These are phyloP conservation scores for Hydraecia micacea DNA, from an alignment of 2,888 invertebrate species.

Conservation along the genomic window DNA sequence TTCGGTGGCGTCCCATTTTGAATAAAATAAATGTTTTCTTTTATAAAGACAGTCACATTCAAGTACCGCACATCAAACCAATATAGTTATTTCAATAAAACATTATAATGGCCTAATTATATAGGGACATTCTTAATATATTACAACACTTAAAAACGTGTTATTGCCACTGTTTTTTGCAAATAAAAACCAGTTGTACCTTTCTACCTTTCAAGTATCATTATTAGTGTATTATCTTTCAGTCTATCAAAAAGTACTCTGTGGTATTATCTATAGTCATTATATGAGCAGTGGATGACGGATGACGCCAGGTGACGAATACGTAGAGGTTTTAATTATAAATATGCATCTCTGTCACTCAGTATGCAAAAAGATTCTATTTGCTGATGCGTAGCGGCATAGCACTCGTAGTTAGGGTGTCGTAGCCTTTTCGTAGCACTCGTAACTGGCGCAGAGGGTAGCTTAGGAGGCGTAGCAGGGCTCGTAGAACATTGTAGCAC, in stretches of 20 bases:
- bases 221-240: background rate
- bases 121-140: background rate
- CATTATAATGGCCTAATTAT: slow-evolving; percentile 11
- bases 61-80: background rate
- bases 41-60: background rate
- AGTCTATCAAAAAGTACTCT: too few species aligned
- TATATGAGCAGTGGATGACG: slow-evolving; percentile 4
- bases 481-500: slow-evolving; percentile 1
- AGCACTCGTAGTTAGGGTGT: background rate
- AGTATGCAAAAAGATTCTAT: slow-evolving; percentile 12
- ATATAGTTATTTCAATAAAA: slow-evolving; percentile 7
- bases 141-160: slow-evolving; percentile 4
- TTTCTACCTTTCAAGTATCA: slow-evolving; percentile 13
- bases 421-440: background rate
- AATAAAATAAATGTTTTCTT: background rate
- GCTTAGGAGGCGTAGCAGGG: background rate
- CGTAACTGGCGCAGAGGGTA: background rate
- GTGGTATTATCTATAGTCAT: background rate
- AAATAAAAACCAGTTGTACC: slow-evolving; percentile 4
- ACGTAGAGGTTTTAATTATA: background rate
- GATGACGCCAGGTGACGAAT: background rate
- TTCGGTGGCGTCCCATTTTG: slow-evolving; percentile 32
- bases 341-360: background rate
- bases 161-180: background rate
- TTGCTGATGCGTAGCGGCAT: background rate